Conservation (phyloP, 1,140 invertebrate species). For the Mya arenaria region DNA sequence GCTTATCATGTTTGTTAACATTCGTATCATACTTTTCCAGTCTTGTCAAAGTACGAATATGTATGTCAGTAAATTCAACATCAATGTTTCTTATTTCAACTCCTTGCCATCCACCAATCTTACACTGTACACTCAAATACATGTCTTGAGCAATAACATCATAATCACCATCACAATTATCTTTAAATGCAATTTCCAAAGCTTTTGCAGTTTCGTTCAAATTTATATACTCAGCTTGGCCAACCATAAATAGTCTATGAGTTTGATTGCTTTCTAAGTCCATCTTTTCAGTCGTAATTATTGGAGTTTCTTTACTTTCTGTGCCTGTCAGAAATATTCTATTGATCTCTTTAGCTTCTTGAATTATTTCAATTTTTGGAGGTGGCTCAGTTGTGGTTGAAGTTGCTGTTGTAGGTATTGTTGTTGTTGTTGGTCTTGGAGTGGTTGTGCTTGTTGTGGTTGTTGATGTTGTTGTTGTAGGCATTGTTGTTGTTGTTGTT, state of each 20-base stretch:
- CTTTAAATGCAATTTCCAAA: background rate
- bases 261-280: no score
- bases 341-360: background rate
- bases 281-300: background rate
- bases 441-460: background rate
- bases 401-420: background rate
- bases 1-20: background rate
- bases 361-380: background rate
- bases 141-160: constrained; percentile 12
- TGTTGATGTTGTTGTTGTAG: no score
- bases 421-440: background rate
- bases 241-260: background rate
- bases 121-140: constrained; percentile 1
- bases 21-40: background rate
- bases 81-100: constrained; percentile 5
- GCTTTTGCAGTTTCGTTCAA: background rate
- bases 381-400: no score
- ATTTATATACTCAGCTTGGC: background rate
- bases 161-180: constrained; percentile 17
- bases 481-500: no score
- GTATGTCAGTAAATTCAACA: background rate
- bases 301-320: background rate
- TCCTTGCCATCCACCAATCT: background rate
- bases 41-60: background rate
- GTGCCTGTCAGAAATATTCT: background rate